These are phyloP conservation scores for Melolontha melolontha DNA, from an alignment of 2,888 invertebrate species.

Conservation along the genomic window DNA sequence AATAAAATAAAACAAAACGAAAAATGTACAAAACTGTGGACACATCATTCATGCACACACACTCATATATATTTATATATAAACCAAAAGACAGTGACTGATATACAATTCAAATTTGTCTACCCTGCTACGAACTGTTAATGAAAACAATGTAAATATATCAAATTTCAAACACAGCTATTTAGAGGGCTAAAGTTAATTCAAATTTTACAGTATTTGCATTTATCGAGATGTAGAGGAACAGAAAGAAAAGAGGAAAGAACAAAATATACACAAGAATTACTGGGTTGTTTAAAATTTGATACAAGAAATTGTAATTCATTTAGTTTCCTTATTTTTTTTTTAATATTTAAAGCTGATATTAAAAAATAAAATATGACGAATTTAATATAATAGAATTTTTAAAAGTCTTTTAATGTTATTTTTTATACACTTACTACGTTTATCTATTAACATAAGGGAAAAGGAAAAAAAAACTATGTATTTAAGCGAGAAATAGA, in stretches of 20 bases:
- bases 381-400: conserved; percentile 35
- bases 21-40: conserved; percentile 37
- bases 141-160: conserved; percentile 39
- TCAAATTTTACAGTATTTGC: not conserved
- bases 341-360: conserved; percentile 22
- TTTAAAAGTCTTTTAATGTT: conserved; percentile 40
- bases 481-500: conserved; percentile 47
- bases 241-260: not conserved
- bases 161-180: conserved; percentile 39
- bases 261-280: not conserved
- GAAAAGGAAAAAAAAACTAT: conserved; percentile 1
- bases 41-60: conserved; percentile 36
- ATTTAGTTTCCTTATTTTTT: not conserved
- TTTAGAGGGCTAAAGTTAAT: conserved; percentile 8
- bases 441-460: conserved; percentile 43
- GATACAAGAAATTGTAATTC: conserved; percentile 30
- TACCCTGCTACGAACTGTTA: conserved; percentile 43
- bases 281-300: conserved; percentile 33
- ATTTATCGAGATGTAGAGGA: not conserved
- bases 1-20: conserved; percentile 29
- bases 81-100: conserved; percentile 7
- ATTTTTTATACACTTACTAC: conserved; percentile 46
- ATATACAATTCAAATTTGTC: conserved; percentile 29
- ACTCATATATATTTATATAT: conserved; percentile 2
- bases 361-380: conserved; percentile 31